Base-by-base conservation (phyloP, 1,140 invertebrate species). In the Cardiocondyla obscurior region DNA sequence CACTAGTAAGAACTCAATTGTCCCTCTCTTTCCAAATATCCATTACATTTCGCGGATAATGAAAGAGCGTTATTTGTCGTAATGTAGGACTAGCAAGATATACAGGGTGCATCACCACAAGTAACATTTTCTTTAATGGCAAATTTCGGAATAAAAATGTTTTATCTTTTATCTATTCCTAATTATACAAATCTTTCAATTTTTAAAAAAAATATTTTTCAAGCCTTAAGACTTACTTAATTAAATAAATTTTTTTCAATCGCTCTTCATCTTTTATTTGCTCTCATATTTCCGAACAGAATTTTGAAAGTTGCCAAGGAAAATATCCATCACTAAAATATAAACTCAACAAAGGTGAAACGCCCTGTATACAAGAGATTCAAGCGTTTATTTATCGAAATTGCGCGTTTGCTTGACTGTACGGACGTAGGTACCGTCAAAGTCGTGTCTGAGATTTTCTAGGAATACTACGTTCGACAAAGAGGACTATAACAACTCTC, bases 1-100 rank as follows among this genome's bases (percentile, higher is more conserved):
- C 81, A 82, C 81, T 82, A 82, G 46, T 82, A 82, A 77, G 73
- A 82, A 77, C 58, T 77, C 51, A 76, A 82, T 82, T 44, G 39
- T 82, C 46, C 64, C 46, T 53, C 57, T 58, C 28, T 82, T 65
- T 33, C 49, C 19, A n/a, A 22, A 33, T 81, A 69, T 70, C 39
- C 39, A 55, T 57, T 30, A 16, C 36, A 70, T 10, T 33, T 46
- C 3, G 28, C 49, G 36, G 28, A 65, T 65, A 77, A 42, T 12
- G 28, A 44, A 55, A 53, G 73, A 62, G 39, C 14, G 49, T 82
- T 73, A 36, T 76, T 49, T 57, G 36, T 76, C 51, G 7, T 62
- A 58, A 72, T 73, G 33, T 73, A 58, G 16, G 51, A 72, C 55
- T 72, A 58, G 55, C 22, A 36, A 46, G 33, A 58, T 58, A 57